These are phyloP conservation scores for Leuciscus idus DNA, from an alignment of 2,113 vertebrate genomes.

Conservation along the genomic window DNA sequence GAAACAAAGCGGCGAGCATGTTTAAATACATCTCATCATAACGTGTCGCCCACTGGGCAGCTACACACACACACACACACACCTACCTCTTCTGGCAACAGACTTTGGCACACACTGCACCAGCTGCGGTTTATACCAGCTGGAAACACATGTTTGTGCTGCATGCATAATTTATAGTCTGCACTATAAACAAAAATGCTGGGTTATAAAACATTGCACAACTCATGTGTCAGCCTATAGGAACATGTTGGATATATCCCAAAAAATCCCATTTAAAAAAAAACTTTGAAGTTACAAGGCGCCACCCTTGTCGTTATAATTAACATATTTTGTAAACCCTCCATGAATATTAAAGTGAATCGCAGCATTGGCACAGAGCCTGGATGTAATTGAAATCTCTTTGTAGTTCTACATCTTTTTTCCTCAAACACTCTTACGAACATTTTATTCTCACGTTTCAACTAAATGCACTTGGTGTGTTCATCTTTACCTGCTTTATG, in stretches of 20 bases:
- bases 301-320: neutral
- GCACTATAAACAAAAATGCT: conserved; percentile 35
- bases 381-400: neutral
- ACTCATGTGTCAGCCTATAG: neutral
- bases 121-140: conserved; percentile 27
- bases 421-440: neutral
- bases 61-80: neutral
- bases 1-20: neutral
- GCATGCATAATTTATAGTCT: conserved; percentile 30
- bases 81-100: neutral
- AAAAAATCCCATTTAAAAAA: neutral
- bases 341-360: neutral
- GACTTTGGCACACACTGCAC: conserved; percentile 20
- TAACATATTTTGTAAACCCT: neutral
- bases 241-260: neutral
- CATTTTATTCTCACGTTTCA: neutral
- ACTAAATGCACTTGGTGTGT: neutral
- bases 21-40: conserved; percentile 43
- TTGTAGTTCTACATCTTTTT: neutral
- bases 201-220: conserved; percentile 8
- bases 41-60: conserved; percentile 21
- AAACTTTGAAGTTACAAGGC: neutral
- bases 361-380: neutral
- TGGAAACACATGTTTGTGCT: conserved; percentile 21
- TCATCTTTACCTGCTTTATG: neutral